phyloP scores from a whole-genome alignment of 1,140 invertebrate genomes.

The Eriosoma lanigerum region DNA sequence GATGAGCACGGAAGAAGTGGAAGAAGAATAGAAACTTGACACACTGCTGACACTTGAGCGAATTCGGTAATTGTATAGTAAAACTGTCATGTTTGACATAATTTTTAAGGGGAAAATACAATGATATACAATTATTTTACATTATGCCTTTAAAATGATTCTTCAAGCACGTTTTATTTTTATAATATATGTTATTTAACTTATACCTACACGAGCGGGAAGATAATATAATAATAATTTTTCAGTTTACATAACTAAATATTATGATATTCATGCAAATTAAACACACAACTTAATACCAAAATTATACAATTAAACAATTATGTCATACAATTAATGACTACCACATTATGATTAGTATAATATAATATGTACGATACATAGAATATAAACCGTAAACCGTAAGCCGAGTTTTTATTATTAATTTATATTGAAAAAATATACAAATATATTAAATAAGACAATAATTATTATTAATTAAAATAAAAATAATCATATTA shows the following conservation, averaged over 20 bases:
- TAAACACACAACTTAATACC: not conserved
- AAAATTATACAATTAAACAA: slow-evolving; percentile 16
- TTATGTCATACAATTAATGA: not conserved
- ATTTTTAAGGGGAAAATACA: not conserved
- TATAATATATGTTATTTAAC: not conserved
- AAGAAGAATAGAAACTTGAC: not conserved
- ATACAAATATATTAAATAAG: slow-evolving; percentile 5
- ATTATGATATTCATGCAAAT: not conserved
- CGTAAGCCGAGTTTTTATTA: not conserved
- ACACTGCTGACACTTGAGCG: slow-evolving; percentile 15
- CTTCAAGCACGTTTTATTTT: not conserved
- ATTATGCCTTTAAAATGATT: no score
- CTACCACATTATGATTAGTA: slow-evolving; percentile 30
- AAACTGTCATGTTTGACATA: not conserved
- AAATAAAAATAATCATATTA: not conserved
- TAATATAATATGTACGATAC: not conserved
- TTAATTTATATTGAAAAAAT: slow-evolving; percentile 20
- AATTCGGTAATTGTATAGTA: not conserved
- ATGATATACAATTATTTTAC: not conserved
- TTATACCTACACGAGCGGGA: not conserved
- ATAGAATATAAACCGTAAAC: not conserved
- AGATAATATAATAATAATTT: slow-evolving; percentile 2
- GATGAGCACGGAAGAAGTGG: not conserved
- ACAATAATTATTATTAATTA: slow-evolving; percentile 13
- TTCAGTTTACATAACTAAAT: not conserved